A percentile compares a stretch with the other conserved stretches of the same genome.
Conservation (phyloP, 2,888 invertebrate genomes). For the Lasioglossum pauxillum region DNA sequence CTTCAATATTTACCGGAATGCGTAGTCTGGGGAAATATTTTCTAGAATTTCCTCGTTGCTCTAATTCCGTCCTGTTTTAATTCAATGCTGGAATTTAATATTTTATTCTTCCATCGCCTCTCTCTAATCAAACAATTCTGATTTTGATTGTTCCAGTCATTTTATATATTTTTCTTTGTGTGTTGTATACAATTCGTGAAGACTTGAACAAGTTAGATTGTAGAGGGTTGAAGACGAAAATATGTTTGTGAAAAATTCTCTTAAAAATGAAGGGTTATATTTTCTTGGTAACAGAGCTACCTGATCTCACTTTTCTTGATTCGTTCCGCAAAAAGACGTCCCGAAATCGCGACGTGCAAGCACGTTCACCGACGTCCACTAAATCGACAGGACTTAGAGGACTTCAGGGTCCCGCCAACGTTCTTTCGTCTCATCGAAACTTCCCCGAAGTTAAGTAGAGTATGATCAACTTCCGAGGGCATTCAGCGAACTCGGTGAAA, state of each 20-base stretch:
- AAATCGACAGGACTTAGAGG: neutral
- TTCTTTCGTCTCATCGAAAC: neutral
- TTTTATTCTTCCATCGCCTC: neutral
- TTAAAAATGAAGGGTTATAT: no score
- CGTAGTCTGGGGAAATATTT: neutral
- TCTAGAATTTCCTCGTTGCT: neutral
- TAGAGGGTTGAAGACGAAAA: no score
- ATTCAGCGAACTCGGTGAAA: neutral
- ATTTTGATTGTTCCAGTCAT: no score
- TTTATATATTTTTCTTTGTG: no score
- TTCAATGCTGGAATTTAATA: neutral
- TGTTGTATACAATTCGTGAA: no score
- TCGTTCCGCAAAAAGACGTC: no score
- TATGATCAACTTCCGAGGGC: constrained; percentile 22
- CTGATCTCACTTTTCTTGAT: no score
- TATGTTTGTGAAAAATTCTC: no score
- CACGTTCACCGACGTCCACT: neutral
- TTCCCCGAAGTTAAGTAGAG: constrained; percentile 10
- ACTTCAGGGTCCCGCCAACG: neutral
- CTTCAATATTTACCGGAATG: neutral
- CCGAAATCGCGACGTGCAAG: no score
- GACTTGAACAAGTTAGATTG: no score
- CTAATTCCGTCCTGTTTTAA: neutral
- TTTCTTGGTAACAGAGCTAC: no score
- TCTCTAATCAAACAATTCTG: neutral